Percentiles rank a stretch among this genome's conserved stretches.
These are phyloP conservation scores for Octopus bimaculoides DNA, from an alignment of 1,140 invertebrate genomes.

Conservation along the genomic window DNA sequence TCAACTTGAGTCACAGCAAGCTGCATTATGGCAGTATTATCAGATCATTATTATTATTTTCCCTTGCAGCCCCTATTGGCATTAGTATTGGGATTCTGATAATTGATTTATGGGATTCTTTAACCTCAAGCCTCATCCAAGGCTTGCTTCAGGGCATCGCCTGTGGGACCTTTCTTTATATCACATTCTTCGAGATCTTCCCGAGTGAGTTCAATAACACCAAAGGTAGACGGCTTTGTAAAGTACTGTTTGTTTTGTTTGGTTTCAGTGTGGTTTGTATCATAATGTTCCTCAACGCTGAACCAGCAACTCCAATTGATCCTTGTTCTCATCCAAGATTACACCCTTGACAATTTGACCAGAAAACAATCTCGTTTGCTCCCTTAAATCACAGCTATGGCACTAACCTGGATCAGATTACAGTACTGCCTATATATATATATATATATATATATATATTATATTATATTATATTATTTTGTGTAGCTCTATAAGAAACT, in stretches of 20 bases:
- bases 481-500: too few relatives aligned
- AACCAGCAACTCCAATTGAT: constrained; percentile 12
- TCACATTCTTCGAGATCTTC: constrained; percentile 88
- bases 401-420: too few relatives aligned
- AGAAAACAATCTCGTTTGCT: too few relatives aligned
- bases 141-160: constrained; percentile 69
- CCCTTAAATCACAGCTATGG: too few relatives aligned
- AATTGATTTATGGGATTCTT: constrained; percentile 53
- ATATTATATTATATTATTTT: too few relatives aligned
- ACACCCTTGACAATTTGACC: too few relatives aligned
- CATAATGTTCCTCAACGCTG: constrained; percentile 33
- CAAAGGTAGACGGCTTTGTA: constrained; percentile 39
- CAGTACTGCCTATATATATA: too few relatives aligned
- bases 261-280: constrained; percentile 41
- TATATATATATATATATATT: too few relatives aligned
- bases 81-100: constrained; percentile 66
- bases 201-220: constrained; percentile 59
- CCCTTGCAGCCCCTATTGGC: constrained; percentile 68
- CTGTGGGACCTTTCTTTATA: constrained; percentile 88
- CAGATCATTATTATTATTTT: constrained; percentile 59
- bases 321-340: background rate
- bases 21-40: constrained; percentile 60
- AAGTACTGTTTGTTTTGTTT: constrained; percentile 45
- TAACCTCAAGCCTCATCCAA: constrained; percentile 55
- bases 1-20: constrained; percentile 67